Evolutionary conservation across 2,888 invertebrate species (phyloP).

Genomic region (Himalopsyche tibetana): DNA sequence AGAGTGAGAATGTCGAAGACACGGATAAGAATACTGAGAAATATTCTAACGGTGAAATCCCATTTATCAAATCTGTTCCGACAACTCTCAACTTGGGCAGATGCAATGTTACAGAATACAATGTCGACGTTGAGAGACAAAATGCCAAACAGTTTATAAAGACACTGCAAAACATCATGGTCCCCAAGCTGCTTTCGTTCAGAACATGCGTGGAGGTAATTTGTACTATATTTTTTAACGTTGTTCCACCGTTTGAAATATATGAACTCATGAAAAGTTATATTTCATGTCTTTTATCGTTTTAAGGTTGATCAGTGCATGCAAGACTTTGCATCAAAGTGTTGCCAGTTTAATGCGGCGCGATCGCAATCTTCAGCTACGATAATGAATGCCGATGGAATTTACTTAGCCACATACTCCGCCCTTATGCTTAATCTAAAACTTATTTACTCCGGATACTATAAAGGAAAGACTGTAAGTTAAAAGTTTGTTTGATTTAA

Average conservation of each 20-base stretch:
- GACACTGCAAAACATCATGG: conserved; percentile 83
- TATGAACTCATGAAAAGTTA: not conserved
- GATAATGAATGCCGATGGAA: conserved; percentile 96
- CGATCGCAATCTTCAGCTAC: conserved; percentile 81
- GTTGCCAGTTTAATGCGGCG: conserved; percentile 86
- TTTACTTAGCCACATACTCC: conserved; percentile 93
- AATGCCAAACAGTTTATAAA: conserved; percentile 91
- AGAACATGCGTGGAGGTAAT: conserved; percentile 87
- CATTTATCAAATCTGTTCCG: conserved; percentile 72
- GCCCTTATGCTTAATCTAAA: conserved; percentile 89
- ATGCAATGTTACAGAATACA: conserved; percentile 79
- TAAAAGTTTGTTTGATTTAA: conserved; percentile 66
- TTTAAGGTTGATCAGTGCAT: conserved; percentile 89
- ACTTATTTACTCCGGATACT: conserved; percentile 86
- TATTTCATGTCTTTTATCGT: conserved; percentile 4
- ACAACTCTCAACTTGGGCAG: conserved; percentile 75
- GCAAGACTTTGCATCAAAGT: conserved; percentile 93
- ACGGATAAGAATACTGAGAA: conserved; percentile 44
- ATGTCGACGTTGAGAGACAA: conserved; percentile 90
- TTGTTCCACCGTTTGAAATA: not conserved
- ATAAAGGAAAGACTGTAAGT: conserved; percentile 77
- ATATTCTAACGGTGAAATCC: conserved; percentile 64
- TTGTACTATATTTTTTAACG: conserved; percentile 18
- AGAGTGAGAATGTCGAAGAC: conserved; percentile 67
- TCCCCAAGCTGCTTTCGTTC: conserved; percentile 86